phyloP scores from a whole-genome alignment of 2,888 invertebrate species.

The Norana najaformis region DNA sequence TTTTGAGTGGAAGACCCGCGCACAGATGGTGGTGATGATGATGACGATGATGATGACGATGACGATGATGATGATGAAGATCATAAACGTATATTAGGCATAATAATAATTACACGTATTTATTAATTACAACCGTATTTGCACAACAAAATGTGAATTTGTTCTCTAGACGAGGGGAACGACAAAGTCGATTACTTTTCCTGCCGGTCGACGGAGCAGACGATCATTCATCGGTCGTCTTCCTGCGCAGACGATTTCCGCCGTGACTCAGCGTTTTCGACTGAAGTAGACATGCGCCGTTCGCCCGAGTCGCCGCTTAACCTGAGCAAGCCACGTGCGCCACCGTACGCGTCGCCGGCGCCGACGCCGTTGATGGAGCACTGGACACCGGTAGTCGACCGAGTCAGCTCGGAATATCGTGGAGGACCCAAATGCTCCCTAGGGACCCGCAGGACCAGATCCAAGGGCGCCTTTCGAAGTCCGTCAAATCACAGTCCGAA shows the following conservation, averaged over 20 bases:
- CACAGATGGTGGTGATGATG: background rate
- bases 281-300: background rate
- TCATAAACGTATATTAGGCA: background rate
- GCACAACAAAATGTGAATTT: background rate
- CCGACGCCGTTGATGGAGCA: background rate
- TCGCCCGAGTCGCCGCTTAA: constrained; percentile 17
- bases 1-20: too few species aligned
- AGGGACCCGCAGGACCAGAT: background rate
- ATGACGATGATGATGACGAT: background rate
- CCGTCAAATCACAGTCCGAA: background rate
- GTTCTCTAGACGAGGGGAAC: background rate
- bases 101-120: too few species aligned
- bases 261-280: background rate
- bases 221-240: background rate
- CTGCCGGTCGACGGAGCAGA: background rate
- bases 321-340: constrained; percentile 6
- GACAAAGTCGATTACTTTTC: background rate
- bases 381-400: background rate
- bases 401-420: background rate
- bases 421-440: background rate
- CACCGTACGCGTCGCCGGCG: background rate
- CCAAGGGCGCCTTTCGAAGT: constrained; percentile 1
- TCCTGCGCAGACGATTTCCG: constrained; percentile 21
- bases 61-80: background rate
- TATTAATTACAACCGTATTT: background rate